Percentiles rank a stretch among this genome's conserved stretches.
Conservation (phyloP, 1,140 invertebrate species). For the Apolygus lucorum region DNA sequence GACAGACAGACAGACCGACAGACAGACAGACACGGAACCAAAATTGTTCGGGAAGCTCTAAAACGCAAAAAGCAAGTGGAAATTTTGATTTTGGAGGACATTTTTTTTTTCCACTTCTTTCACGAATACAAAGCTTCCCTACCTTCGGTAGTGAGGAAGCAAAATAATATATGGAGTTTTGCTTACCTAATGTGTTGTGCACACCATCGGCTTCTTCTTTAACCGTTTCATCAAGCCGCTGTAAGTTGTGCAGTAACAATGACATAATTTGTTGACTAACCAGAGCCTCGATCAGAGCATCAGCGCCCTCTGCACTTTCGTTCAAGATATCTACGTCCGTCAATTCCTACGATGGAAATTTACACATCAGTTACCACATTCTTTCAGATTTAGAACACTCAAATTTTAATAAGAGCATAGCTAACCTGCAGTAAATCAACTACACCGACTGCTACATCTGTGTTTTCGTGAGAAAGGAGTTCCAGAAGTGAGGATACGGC, state of each 20-base stretch:
- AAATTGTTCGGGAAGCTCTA: too few relatives aligned
- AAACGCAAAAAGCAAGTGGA: too few relatives aligned
- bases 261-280: constrained; percentile 84
- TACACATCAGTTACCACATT: too few relatives aligned
- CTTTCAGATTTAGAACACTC: too few relatives aligned
- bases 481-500: constrained; percentile 85
- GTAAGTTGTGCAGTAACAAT: constrained; percentile 85
- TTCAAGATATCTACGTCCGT: constrained; percentile 93
- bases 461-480: constrained; percentile 92
- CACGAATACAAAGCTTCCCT: too few relatives aligned
- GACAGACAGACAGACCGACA: too few relatives aligned
- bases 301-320: constrained; percentile 76
- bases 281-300: constrained; percentile 64
- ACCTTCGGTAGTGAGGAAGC: too few relatives aligned
- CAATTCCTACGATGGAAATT: constrained; percentile 59
- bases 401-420: too few relatives aligned
- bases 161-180: too few relatives aligned
- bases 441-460: constrained; percentile 78
- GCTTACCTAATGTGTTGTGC: constrained; percentile 79
- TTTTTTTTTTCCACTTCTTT: too few relatives aligned
- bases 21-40: too few relatives aligned
- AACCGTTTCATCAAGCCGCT: constrained; percentile 83
- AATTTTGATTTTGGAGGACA: too few relatives aligned
- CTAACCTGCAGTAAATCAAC: constrained; percentile 59
- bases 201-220: constrained; percentile 95